Conservation (phyloP, 2,888 invertebrate genomes). For the Rhorus exstirpatorius region DNA sequence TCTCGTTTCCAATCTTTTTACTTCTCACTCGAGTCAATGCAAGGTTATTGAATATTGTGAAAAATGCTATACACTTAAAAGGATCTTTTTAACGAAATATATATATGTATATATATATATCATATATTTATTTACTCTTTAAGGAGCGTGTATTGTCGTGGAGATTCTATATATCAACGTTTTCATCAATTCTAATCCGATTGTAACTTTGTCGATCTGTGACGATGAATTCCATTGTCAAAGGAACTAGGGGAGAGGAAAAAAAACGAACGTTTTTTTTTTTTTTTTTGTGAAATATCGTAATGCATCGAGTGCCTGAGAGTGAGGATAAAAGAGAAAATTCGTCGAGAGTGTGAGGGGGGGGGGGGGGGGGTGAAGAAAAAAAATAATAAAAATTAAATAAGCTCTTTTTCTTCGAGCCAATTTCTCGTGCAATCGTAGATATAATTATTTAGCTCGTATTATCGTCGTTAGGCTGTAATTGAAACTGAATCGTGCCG, state of each 20-base stretch:
- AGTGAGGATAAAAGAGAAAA: constrained; percentile 34
- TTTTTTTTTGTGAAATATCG: constrained; percentile 16
- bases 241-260: not conserved
- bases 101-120: constrained; percentile 53
- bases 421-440: constrained; percentile 81
- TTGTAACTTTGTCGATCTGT: constrained; percentile 33
- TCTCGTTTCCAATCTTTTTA: constrained; percentile 29
- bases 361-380: too few species aligned
- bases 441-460: constrained; percentile 75
- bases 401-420: constrained; percentile 66
- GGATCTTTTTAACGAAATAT: constrained; percentile 63
- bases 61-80: constrained; percentile 66
- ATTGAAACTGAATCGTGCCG: constrained; percentile 53
- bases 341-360: constrained; percentile 1
- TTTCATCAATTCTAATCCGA: constrained; percentile 36
- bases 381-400: constrained; percentile 53
- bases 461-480: constrained; percentile 70
- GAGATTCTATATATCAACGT: constrained; percentile 43
- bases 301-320: constrained; percentile 1
- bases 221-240: too few species aligned
- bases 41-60: constrained; percentile 54
- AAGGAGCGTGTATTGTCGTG: constrained; percentile 50
- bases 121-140: constrained; percentile 72
- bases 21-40: constrained; percentile 70
- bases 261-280: not conserved